phyloP scores from a whole-genome alignment of 2,888 invertebrate species.

The Allophyes oxyacanthae region DNA sequence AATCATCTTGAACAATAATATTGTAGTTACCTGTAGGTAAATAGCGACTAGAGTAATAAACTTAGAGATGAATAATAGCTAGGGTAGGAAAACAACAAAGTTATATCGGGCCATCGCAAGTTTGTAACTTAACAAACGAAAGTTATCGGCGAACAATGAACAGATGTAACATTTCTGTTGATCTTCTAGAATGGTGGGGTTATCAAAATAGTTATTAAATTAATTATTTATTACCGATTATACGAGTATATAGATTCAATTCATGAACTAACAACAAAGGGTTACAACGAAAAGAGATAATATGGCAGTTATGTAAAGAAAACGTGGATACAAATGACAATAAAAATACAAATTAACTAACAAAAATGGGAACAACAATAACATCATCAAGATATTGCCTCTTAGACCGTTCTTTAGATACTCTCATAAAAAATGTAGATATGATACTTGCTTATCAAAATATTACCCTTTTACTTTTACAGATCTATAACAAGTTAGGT shows the following conservation, averaged over 20 bases:
- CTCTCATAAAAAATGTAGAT: constrained; percentile 19
- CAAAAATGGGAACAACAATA: too few relatives aligned
- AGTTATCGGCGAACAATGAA: constrained; percentile 40
- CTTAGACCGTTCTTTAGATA: constrained; percentile 3
- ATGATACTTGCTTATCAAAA: constrained; percentile 29
- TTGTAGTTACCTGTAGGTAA: constrained; percentile 34
- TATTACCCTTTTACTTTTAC: constrained; percentile 31
- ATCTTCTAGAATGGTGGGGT: constrained; percentile 29
- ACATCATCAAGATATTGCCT: too few relatives aligned
- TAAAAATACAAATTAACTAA: too few relatives aligned
- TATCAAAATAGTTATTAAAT: constrained; percentile 41
- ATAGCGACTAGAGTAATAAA: constrained; percentile 34
- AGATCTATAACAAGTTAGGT: constrained; percentile 32
- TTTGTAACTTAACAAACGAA: constrained; percentile 47
- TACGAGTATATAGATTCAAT: not conserved
- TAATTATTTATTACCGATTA: constrained; percentile 10
- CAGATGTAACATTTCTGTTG: constrained; percentile 48
- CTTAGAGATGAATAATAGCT: constrained; percentile 47
- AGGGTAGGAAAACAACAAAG: constrained; percentile 46
- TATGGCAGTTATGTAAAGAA: too few relatives aligned
- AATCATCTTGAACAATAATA: constrained; percentile 30
- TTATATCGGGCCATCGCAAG: constrained; percentile 44
- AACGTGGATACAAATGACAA: too few relatives aligned
- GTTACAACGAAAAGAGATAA: too few relatives aligned
- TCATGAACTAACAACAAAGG: too few relatives aligned